phyloP scores from a whole-genome alignment of 2,797 vertebrate species.

The Holocentrus rufus region DNA sequence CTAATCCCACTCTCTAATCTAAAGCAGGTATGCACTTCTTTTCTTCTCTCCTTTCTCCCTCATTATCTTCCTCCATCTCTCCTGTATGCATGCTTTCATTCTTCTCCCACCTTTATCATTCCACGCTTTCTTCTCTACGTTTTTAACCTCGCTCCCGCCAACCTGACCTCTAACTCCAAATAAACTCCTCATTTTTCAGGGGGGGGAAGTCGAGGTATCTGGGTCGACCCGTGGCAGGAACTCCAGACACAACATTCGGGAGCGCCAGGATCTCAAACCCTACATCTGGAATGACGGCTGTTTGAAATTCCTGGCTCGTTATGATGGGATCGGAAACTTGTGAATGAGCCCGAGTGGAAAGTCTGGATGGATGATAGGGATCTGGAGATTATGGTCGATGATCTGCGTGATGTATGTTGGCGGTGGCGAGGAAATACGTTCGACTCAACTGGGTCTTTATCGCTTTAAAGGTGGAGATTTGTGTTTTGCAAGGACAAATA shows the following conservation, averaged over 20 bases:
- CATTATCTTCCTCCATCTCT: no score
- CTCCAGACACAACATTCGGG: conserved; percentile 9
- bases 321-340: neutral
- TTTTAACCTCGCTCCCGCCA: neutral
- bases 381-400: no score
- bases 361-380: no score
- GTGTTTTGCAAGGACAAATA: no score
- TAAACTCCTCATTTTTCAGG: conserved; percentile 22
- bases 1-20: neutral
- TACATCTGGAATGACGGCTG: neutral
- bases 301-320: neutral
- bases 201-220: conserved; percentile 25
- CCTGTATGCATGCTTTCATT: no score
- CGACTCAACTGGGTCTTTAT: no score
- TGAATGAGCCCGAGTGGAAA: neutral
- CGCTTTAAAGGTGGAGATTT: no score
- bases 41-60: neutral
- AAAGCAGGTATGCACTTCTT: neutral
- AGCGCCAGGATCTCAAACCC: neutral
- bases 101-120: neutral
- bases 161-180: conserved; percentile 4
- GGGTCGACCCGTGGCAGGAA: conserved; percentile 10
- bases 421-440: no score
- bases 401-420: no score
- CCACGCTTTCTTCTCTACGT: neutral